These are phyloP conservation scores for cattle (Bos taurus) DNA, from an alignment of 2,113 vertebrate genomes.

Conservation along the genomic window ARS-UCD2.0 NC_037349.1:36138501-36139000, in stretches of 20 bases:
- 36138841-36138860: neutral
- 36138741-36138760: neutral
- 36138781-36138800: neutral
- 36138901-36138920: neutral
- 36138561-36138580: neutral
- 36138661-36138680: neutral
- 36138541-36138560: neutral
- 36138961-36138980: neutral
- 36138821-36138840: neutral
- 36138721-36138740: neutral
- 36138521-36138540: neutral
- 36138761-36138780: neutral
- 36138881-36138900: neutral
- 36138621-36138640: neutral
- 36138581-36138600: neutral
- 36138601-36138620: neutral
- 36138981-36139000: slow-evolving; percentile 7
- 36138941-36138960: neutral
- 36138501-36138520: neutral
- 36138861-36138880: neutral
- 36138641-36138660: neutral
- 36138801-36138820: neutral
- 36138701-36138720: neutral
- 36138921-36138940: neutral
- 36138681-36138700: neutral